Evolutionary conservation across 1,140 invertebrate genomes (phyloP).

Genomic region (Palaemon carinicauda): DNA sequence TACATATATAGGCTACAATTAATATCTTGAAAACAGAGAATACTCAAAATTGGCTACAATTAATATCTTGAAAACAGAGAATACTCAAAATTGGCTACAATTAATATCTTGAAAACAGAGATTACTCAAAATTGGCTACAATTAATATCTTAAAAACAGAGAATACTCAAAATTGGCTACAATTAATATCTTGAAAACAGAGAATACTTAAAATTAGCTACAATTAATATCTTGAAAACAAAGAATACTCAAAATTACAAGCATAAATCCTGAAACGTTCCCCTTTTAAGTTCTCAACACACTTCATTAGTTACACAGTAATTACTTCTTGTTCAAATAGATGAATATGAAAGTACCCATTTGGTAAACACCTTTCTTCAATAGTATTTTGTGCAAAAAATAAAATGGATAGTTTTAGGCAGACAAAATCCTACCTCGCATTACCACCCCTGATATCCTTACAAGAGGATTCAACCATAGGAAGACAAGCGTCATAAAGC

Average conservation of each 20-base stretch:
- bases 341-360: too few species aligned
- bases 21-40: too few species aligned
- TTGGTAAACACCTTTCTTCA: too few species aligned
- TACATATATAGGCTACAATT: not conserved
- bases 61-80: too few species aligned
- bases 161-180: not conserved
- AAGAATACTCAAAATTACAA: not conserved
- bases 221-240: too few species aligned
- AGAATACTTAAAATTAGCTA: not conserved
- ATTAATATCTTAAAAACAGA: too few species aligned
- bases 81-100: not conserved
- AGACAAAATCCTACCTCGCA: conserved; percentile 59
- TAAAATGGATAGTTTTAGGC: not conserved
- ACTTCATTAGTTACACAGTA: too few species aligned
- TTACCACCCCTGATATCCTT: conserved; percentile 59
- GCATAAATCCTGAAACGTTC: too few species aligned
- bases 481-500: conserved; percentile 82
- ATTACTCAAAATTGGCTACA: not conserved
- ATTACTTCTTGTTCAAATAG: too few species aligned
- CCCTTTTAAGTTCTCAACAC: too few species aligned
- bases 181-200: too few species aligned
- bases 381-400: not conserved
- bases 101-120: too few species aligned
- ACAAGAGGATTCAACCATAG: conserved; percentile 75
- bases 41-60: not conserved